A percentile compares a stretch with the other conserved stretches of the same genome.
Conservation (phyloP, 2,888 invertebrate species). For the Lycia hirtaria region DNA sequence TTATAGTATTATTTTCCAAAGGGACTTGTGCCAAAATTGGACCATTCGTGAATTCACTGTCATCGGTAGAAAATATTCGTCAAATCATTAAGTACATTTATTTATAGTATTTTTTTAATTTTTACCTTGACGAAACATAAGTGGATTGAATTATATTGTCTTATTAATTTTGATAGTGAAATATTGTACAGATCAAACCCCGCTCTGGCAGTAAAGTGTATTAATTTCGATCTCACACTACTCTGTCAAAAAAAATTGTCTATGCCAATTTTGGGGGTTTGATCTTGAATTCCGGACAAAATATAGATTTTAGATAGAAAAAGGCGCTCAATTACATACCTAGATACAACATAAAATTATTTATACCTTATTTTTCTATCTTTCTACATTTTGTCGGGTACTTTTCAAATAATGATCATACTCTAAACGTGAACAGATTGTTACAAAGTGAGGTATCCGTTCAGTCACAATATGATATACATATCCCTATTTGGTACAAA, state of each 20-base stretch:
- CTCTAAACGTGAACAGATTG: constrained; percentile 2
- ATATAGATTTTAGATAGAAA: constrained; percentile 8
- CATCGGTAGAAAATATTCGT: constrained; percentile 53
- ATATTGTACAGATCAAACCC: background rate
- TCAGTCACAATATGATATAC: constrained; percentile 62
- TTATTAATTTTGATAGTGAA: constrained; percentile 17
- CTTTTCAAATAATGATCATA: background rate
- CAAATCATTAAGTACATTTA: constrained; percentile 44
- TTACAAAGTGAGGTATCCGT: constrained; percentile 28
- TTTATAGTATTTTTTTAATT: constrained; percentile 54
- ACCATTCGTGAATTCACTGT: constrained; percentile 67
- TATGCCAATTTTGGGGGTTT: background rate
- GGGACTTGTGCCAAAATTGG: constrained; percentile 78
- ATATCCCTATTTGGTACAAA: constrained; percentile 76
- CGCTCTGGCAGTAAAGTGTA: background rate
- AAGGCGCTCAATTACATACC: background rate
- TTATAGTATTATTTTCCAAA: constrained; percentile 71
- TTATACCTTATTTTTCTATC: constrained; percentile 2
- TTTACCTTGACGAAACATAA: constrained; percentile 56
- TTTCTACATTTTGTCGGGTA: constrained; percentile 3
- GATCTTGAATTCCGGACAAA: constrained; percentile 3
- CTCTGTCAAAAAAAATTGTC: background rate
- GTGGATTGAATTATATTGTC: constrained; percentile 47
- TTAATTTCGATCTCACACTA: constrained; percentile 7
- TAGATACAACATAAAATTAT: background rate